Conservation (phyloP, 2,797 vertebrate genomes). For the Melanotaenia boesemani region DNA sequence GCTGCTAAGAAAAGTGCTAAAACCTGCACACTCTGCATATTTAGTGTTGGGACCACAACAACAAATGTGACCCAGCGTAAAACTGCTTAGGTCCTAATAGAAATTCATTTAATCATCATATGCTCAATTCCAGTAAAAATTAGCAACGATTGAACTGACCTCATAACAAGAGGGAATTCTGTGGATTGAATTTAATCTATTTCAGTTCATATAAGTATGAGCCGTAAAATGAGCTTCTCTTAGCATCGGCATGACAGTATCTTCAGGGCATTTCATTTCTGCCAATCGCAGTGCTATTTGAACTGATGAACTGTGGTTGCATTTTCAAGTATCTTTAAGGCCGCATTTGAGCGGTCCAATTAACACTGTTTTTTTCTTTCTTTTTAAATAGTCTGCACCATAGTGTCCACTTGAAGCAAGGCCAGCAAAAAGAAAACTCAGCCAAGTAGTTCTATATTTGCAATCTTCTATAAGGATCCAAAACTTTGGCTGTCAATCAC, state of each 20-base stretch:
- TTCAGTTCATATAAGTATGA: neutral
- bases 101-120: neutral
- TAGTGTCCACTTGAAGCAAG: constrained; percentile 13
- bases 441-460: constrained; percentile 51
- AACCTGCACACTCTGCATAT: neutral
- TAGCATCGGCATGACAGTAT: neutral
- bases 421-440: constrained; percentile 20
- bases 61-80: neutral
- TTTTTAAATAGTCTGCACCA: constrained; percentile 6
- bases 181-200: neutral
- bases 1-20: neutral
- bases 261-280: constrained; percentile 2
- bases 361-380: constrained; percentile 18
- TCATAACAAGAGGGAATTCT: neutral
- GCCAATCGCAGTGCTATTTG: constrained; percentile 32
- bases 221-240: constrained; percentile 13
- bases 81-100: neutral
- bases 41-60: neutral
- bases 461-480: constrained; percentile 1
- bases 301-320: constrained; percentile 18
- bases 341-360: constrained; percentile 33
- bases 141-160: neutral
- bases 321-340: constrained; percentile 29
- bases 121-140: neutral
- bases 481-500: constrained; percentile 51